phyloP scores from a whole-genome alignment of 2,113 vertebrate genomes.

The Empidonax alnorum region DNA sequence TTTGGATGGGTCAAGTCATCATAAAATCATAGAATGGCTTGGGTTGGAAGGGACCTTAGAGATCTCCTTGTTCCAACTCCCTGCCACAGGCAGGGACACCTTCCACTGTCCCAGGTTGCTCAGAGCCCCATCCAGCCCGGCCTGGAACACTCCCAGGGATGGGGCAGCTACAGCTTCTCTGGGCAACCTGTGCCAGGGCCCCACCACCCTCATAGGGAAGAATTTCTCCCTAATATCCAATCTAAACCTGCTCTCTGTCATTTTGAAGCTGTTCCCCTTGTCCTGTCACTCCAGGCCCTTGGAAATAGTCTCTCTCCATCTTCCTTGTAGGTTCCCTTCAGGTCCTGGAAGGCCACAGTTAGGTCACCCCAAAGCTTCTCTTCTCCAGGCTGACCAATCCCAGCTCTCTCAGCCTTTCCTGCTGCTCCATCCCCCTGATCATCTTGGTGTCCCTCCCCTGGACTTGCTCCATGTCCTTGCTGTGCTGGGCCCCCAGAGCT shows the following conservation, averaged over 20 bases:
- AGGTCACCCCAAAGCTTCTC: background rate
- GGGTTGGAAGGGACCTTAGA: background rate
- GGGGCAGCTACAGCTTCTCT: background rate
- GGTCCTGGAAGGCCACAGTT: background rate
- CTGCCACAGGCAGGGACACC: background rate
- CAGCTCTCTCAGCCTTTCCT: background rate
- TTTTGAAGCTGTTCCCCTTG: rapidly evolving
- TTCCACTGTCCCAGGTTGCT: rapidly evolving
- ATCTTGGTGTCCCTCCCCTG: background rate
- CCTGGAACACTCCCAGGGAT: background rate
- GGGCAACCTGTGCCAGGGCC: rapidly evolving
- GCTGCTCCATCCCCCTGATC: background rate
- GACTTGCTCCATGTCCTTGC: background rate
- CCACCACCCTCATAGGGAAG: rapidly evolving
- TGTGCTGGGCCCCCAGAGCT: background rate
- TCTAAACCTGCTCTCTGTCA: background rate
- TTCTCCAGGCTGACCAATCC: background rate
- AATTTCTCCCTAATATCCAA: rapidly evolving
- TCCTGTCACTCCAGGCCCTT: background rate
- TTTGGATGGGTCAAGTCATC: background rate
- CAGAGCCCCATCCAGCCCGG: background rate
- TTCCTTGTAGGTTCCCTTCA: background rate
- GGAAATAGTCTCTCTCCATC: background rate
- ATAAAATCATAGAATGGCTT: background rate
- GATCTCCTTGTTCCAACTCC: background rate